Base-by-base conservation (phyloP, 2,797 vertebrate genomes). In the Poecile montanus region DNA sequence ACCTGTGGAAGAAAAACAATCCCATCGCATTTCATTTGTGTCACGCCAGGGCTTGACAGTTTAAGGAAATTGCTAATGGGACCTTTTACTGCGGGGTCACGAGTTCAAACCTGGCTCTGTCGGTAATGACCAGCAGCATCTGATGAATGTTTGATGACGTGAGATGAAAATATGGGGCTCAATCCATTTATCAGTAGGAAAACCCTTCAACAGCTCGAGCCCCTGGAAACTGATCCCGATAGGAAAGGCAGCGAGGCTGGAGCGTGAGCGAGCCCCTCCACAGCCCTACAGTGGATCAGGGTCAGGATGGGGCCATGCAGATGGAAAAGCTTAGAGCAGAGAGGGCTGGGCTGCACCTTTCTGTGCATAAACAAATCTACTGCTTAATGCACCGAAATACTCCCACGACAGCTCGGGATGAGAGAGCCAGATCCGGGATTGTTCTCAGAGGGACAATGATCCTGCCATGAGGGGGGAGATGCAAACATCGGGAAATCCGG, bases 1-100 rank as follows among this genome's bases (percentile, higher is more conserved):
- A 95, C 88, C 76, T 84, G 82, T 4, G 62, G 32, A 36, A 53
- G 57, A 13, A 80, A 83, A 78, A 3, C 4, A 70, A 81, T 44
- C 76, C 83, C 48, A 3, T 38, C 5, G 2, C 80, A 45, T 95
- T 96, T 95, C 88, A 82, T 88, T 88, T 70, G 40, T 60, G 80
- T 68, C 93, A 51, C 32, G 25, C 82, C 73, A 8, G 4, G 77
- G 76, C 74, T 88, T 91, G 91, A 95, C 91, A 94, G 94, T 73
- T 96, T 93, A 88, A 95, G 95, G 96, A 95, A 96, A 96, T 93
- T 60, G 85, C 83, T 96, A 95, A 96, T 93, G 88, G 92, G 94
- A 95, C 86, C 77, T 96, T 96, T 95, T 96, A 96, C 93, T 95
- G 91, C 91, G 5, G 38, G 96, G 94, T 96, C 96, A 96, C 51